Percentiles rank a stretch among this genome's conserved stretches.
phyloP scores from a whole-genome alignment of 2,113 vertebrate species.

The Oostethus manadensis region DNA sequence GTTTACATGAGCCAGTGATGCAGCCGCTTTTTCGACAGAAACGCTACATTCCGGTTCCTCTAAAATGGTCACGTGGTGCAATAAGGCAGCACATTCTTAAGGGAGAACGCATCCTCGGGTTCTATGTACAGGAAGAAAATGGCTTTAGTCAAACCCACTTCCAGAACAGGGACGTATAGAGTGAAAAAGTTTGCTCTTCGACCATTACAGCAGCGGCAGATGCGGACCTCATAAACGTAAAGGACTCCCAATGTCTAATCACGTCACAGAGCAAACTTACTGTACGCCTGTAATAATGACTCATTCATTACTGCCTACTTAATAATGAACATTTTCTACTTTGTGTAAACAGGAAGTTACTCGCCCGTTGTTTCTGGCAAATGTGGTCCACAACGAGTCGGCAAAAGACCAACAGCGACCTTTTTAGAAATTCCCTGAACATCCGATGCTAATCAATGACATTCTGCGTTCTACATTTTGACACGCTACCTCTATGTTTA shows the following conservation, averaged over 20 bases:
- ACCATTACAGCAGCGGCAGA: too few species aligned
- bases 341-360: constrained; percentile 39
- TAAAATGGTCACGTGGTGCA: constrained; percentile 25
- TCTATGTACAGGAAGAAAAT: constrained; percentile 42
- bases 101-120: constrained; percentile 39
- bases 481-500: constrained; percentile 58
- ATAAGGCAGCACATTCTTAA: constrained; percentile 46
- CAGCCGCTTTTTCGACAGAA: too few species aligned
- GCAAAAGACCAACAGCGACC: constrained; percentile 29
- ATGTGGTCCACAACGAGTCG: constrained; percentile 19
- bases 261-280: constrained; percentile 3
- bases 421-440: constrained; percentile 21
- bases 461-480: constrained; percentile 52
- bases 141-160: constrained; percentile 52
- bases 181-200: not conserved
- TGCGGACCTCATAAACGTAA: not conserved
- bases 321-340: constrained; percentile 40
- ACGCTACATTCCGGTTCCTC: constrained; percentile 19
- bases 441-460: constrained; percentile 41
- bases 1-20: not conserved
- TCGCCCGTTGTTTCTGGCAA: constrained; percentile 14
- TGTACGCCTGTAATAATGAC: not conserved
- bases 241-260: not conserved
- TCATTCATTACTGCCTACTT: constrained; percentile 9
- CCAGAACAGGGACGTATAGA: constrained; percentile 17